These are phyloP conservation scores for Zhuqinia jingwanae DNA, from an alignment of 2,888 invertebrate genomes.

Conservation along the genomic window DNA sequence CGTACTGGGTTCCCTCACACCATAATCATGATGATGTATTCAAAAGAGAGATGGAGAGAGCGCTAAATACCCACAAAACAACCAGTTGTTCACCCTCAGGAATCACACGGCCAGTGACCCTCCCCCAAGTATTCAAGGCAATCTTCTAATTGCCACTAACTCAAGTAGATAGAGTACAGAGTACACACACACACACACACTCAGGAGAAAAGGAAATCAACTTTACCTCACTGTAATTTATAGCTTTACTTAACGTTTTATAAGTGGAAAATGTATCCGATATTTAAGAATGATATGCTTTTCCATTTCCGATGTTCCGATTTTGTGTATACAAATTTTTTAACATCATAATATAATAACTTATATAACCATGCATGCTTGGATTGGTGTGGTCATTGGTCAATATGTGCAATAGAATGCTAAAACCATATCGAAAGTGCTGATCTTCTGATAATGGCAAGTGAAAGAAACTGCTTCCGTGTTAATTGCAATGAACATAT, in stretches of 20 bases:
- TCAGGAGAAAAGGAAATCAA: constrained; percentile 24
- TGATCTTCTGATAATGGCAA: too few species aligned
- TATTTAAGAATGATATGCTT: background rate
- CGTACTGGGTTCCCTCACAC: constrained; percentile 27
- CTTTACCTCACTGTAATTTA: constrained; percentile 48
- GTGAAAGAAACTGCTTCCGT: too few species aligned
- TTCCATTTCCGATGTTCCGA: too few species aligned
- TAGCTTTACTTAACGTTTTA: background rate
- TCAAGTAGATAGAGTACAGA: background rate
- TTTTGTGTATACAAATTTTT: too few species aligned
- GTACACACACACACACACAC: too few species aligned
- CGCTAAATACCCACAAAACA: constrained; percentile 50
- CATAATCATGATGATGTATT: constrained; percentile 32
- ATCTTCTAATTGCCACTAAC: constrained; percentile 76
- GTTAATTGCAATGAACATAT: too few species aligned
- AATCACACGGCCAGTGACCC: constrained; percentile 79
- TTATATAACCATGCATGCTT: too few species aligned
- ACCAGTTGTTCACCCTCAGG: constrained; percentile 79
- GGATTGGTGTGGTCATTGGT: background rate
- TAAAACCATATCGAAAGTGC: too few species aligned
- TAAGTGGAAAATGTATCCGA: constrained; percentile 27
- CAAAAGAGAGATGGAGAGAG: too few species aligned
- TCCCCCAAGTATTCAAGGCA: constrained; percentile 78
- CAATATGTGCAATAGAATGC: background rate
- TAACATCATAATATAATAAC: too few species aligned